Conservation (phyloP, 1,140 invertebrate genomes). For the Drosophila repletoides region DNA sequence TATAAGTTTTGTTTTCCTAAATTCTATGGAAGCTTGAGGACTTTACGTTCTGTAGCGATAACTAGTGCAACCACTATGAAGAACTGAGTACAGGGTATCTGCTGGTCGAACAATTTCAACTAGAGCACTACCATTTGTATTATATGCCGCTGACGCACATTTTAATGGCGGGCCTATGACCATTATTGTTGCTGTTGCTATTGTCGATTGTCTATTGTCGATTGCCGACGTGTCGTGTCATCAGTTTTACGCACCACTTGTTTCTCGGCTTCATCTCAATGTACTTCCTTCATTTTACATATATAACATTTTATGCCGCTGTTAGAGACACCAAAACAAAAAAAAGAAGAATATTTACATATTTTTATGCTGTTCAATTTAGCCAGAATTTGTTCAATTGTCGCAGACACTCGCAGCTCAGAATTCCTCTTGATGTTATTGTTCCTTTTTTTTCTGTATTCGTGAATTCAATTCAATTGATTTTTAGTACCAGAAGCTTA, state of each 20-base stretch:
- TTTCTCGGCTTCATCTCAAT: slow-evolving; percentile 14
- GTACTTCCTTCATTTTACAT: not conserved
- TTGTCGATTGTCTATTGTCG: slow-evolving; percentile 30
- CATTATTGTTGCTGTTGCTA: slow-evolving; percentile 19
- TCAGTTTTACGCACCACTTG: slow-evolving; percentile 73
- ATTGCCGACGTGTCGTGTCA: slow-evolving; percentile 71
- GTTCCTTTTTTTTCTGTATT: slow-evolving; percentile 1
- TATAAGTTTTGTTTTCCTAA: too few species aligned
- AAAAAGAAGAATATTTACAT: too few species aligned
- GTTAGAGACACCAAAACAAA: slow-evolving; percentile 27
- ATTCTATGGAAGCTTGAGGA: too few species aligned
- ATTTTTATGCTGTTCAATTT: slow-evolving; percentile 60
- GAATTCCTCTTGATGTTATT: slow-evolving; percentile 1
- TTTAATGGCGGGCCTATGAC: slow-evolving; percentile 29
- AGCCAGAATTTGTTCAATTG: slow-evolving; percentile 35
- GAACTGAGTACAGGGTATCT: not conserved
- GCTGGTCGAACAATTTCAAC: not conserved
- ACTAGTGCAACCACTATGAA: too few species aligned
- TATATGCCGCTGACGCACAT: slow-evolving; percentile 22
- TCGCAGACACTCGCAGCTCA: slow-evolving; percentile 3
- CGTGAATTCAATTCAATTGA: slow-evolving; percentile 32
- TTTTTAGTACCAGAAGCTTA: slow-evolving; percentile 21
- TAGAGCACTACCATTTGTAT: not conserved
- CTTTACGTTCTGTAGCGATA: too few species aligned
- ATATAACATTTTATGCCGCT: slow-evolving; percentile 17